Evolutionary conservation across 1,140 invertebrate genomes (phyloP), one percentile per base, ranked within the genome.

Genomic region (Mylabris phalerata): DNA sequence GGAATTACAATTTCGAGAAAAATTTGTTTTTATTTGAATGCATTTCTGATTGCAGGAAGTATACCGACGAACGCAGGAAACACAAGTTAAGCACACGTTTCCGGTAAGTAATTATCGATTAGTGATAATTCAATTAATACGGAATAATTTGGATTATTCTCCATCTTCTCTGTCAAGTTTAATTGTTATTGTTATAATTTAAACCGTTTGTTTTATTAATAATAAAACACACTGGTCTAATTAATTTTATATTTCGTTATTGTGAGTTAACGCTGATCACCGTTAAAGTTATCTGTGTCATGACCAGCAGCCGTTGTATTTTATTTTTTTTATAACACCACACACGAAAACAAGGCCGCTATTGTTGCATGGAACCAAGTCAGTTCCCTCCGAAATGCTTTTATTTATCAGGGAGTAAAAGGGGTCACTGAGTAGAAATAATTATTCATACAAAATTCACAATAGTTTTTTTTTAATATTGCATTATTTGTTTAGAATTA

Each of bases 51-150:
- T 69, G 55, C 69, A 72, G 71, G 71, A 72, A 71, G 68, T 67
- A 69, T 69, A 67, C 71, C 67, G 71, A 60, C 67, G 71, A 70
- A 55, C 63, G 64, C 71, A 67, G 69, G 71, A 71, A 72, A 57
- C 68, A 63, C 69, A 66, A 67, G 63, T 60, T 60, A 69, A 71
- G 57, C 69, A 69, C 59, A 71, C 64, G 63, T 72, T 69, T 72
- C 71, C 69, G 71, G 71, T 70, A 61, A 70, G 71, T 70, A 45
- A 57, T 57, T 56, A 50, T 51, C 52, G 32, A 40, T 54, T 47
- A 56, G 50, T 54, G 9, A 43, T 43, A 44, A 11, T 41, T 49
- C 4, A 42, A 42, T n/a, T 11, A 42, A 42, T 9, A 7, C 3
- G 11, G 4, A 42, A 10, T 11, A 42, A 40, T 7, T 40, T 40